A percentile compares a stretch with the other conserved stretches of the same genome.
Evolutionary conservation across 2,797 vertebrate species (phyloP).

Genomic region (Vipera latastei): DNA sequence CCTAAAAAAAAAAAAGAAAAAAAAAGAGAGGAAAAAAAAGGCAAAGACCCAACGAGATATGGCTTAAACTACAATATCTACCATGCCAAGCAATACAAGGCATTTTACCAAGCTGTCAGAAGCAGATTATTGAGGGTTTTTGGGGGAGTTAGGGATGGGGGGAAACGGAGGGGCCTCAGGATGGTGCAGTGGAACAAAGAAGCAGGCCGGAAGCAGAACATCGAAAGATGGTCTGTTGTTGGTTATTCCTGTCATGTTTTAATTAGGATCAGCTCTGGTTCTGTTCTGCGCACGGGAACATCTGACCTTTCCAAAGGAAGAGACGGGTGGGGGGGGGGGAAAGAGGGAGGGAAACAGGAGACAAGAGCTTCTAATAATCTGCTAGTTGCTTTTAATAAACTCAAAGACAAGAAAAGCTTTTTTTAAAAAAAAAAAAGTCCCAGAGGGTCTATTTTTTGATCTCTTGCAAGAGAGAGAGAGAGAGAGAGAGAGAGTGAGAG

Average conservation of each 20-base stretch:
- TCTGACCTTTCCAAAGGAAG: conserved; percentile 45
- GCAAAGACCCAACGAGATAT: not conserved
- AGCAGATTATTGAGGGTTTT: not conserved
- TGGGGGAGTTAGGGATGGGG: too few species aligned
- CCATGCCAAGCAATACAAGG: not conserved
- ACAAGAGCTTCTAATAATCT: conserved; percentile 48
- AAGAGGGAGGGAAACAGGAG: not conserved
- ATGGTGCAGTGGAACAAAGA: not conserved
- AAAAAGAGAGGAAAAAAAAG: not conserved
- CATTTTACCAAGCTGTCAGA: not conserved
- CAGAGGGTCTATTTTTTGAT: conserved; percentile 61
- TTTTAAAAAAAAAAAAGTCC: conserved; percentile 40
- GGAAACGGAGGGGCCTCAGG: not conserved
- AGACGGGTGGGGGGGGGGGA: not conserved
- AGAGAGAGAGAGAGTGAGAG: conserved; percentile 29
- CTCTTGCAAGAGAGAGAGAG: conserved; percentile 27
- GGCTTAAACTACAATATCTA: not conserved
- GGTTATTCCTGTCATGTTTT: conserved; percentile 39
- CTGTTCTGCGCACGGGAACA: not conserved
- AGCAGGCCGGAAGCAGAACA: not conserved
- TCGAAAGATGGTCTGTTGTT: conserved; percentile 13
- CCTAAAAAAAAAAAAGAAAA: not conserved
- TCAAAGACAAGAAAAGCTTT: conserved; percentile 38
- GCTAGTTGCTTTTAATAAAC: conserved; percentile 62
- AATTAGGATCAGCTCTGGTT: conserved; percentile 42